These are phyloP conservation scores for Passerculus sandwichensis DNA, from an alignment of 2,797 vertebrate species.

Conservation along the genomic window DNA sequence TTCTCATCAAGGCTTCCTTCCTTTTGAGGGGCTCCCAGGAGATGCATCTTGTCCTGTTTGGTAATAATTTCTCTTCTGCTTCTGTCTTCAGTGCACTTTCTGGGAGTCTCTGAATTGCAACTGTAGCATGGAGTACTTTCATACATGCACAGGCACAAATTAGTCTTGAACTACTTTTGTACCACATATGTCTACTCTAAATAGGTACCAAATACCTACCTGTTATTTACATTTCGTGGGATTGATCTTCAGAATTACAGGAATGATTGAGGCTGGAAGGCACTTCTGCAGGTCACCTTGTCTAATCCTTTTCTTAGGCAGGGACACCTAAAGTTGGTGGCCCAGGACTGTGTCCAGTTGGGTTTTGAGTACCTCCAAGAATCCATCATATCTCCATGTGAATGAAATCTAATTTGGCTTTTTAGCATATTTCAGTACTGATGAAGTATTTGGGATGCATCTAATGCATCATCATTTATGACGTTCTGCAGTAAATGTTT, in stretches of 20 bases:
- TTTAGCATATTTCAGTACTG: not conserved
- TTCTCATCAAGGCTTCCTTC: not conserved
- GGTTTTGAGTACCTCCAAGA: not conserved
- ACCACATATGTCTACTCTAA: not conserved
- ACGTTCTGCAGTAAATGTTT: not conserved
- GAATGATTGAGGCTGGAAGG: not conserved
- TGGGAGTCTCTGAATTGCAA: not conserved
- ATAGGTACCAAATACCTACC: not conserved
- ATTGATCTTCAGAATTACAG: not conserved
- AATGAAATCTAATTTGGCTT: not conserved
- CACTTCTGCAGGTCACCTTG: not conserved
- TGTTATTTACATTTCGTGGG: not conserved
- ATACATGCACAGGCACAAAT: accelerated
- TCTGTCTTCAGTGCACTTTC: not conserved
- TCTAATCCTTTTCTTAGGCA: not conserved
- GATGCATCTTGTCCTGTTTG: not conserved
- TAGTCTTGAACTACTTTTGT: not conserved
- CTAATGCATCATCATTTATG: not conserved
- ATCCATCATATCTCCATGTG: not conserved
- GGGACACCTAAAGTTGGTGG: not conserved
- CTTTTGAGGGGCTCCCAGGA: not conserved
- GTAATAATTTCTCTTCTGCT: not conserved
- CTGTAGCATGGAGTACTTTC: not conserved
- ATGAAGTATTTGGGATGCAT: not conserved
- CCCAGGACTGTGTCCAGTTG: not conserved